Evolutionary conservation across 2,113 vertebrate species (phyloP).

Genomic region (Pedetes capensis): DNA sequence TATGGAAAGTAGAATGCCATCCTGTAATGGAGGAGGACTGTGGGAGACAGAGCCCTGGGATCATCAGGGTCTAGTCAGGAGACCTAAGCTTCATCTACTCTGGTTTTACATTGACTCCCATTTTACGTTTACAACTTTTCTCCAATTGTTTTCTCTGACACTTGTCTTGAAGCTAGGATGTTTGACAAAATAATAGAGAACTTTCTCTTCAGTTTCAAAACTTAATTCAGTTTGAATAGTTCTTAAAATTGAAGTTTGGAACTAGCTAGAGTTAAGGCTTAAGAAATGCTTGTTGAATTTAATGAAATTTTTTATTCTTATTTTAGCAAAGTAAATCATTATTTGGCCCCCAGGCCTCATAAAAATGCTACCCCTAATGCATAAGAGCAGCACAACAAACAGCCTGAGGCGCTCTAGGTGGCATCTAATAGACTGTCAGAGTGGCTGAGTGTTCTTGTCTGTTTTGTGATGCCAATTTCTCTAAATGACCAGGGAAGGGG

Average conservation of each 20-base stretch:
- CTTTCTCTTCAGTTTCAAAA: constrained; percentile 1
- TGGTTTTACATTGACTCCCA: neutral
- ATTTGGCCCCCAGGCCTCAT: neutral
- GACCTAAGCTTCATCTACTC: neutral
- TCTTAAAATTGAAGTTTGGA: constrained; percentile 22
- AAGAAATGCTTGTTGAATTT: neutral
- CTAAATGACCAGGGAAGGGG: neutral
- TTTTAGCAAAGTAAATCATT: neutral
- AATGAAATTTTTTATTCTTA: neutral
- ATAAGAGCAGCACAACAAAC: neutral
- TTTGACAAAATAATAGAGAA: neutral
- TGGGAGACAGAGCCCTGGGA: neutral
- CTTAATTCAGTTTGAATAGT: neutral
- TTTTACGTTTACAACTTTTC: neutral
- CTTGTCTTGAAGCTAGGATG: neutral
- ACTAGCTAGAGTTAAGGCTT: neutral
- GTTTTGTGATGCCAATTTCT: neutral
- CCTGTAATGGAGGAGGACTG: neutral
- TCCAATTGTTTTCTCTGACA: neutral
- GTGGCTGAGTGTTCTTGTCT: neutral
- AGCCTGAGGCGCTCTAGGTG: neutral
- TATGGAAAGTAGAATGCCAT: neutral
- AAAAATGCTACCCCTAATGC: neutral
- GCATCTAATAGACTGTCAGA: neutral
- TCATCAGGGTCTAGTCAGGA: neutral